These are phyloP conservation scores for Maniola jurtina DNA, from an alignment of 1,140 invertebrate genomes.

Conservation along the genomic window DNA sequence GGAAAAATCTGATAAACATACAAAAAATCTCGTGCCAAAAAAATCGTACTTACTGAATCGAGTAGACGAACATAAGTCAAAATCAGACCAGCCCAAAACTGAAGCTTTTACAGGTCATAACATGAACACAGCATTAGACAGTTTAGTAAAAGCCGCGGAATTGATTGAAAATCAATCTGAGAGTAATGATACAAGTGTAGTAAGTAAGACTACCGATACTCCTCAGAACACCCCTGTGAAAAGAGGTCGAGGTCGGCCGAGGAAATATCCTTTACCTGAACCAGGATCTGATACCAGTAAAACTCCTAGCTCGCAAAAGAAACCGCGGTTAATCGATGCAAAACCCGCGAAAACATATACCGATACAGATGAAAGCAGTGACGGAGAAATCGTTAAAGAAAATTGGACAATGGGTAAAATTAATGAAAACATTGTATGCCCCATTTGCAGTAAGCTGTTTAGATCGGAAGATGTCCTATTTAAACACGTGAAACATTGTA, in stretches of 20 bases:
- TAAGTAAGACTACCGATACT: constrained; percentile 31
- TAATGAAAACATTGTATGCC: constrained; percentile 74
- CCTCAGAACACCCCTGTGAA: constrained; percentile 53
- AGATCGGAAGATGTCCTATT: constrained; percentile 75
- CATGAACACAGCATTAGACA: constrained; percentile 63
- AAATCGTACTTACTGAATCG: constrained; percentile 67
- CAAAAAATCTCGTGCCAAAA: constrained; percentile 61
- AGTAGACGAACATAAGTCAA: constrained; percentile 35
- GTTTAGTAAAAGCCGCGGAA: constrained; percentile 70
- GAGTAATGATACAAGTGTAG: constrained; percentile 38
- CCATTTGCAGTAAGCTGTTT: constrained; percentile 75
- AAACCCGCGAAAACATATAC: constrained; percentile 41
- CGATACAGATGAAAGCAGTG: constrained; percentile 54
- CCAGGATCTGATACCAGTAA: constrained; percentile 37
- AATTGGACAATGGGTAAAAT: constrained; percentile 76
- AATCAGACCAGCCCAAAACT: constrained; percentile 29
- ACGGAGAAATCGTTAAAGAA: constrained; percentile 61
- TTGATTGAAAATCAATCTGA: constrained; percentile 65
- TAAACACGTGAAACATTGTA: constrained; percentile 77
- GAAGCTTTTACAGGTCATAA: constrained; percentile 41
- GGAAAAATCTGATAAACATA: constrained; percentile 53
- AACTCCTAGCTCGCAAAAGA: constrained; percentile 58
- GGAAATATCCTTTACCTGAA: constrained; percentile 66
- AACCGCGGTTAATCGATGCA: constrained; percentile 52
- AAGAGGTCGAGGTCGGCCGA: constrained; percentile 66